Percentiles rank a stretch among this genome's conserved stretches.
Evolutionary conservation across 1,140 invertebrate genomes (phyloP).

Genomic region (Drosophila ogumai): DNA sequence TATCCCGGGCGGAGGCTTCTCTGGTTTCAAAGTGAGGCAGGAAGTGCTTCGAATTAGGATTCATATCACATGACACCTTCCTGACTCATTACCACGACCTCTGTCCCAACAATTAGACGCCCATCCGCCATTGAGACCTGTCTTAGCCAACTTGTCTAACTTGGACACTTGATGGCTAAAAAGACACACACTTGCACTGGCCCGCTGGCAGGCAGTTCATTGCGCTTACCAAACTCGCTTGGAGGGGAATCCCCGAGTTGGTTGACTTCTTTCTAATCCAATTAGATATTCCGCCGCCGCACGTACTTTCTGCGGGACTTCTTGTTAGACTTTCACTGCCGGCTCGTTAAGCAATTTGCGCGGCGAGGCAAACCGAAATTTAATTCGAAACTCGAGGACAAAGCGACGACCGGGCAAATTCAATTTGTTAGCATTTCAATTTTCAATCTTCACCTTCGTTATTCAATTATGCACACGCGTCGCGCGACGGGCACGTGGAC

Average conservation of each 20-base stretch:
- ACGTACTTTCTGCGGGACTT: conserved; percentile 54
- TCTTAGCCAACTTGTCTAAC: conserved; percentile 11
- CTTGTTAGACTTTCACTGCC: conserved; percentile 56
- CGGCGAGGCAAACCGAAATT: conserved; percentile 37
- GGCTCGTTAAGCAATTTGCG: conserved; percentile 73
- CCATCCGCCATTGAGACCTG: conserved; percentile 26
- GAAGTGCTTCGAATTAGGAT: conserved; percentile 57
- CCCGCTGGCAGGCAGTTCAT: conserved; percentile 55
- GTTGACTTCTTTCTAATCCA: conserved; percentile 80
- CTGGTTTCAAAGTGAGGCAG: conserved; percentile 33
- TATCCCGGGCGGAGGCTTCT: conserved; percentile 21
- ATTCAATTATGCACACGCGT: conserved; percentile 72
- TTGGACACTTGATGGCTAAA: conserved; percentile 44
- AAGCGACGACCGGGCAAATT: conserved; percentile 56
- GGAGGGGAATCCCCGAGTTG: conserved; percentile 39
- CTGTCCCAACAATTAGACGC: conserved; percentile 40
- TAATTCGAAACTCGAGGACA: conserved; percentile 45
- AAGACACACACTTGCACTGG: conserved; percentile 35
- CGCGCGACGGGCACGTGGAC: conserved; percentile 8
- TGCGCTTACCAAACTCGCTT: conserved; percentile 58
- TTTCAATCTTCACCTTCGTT: conserved; percentile 83
- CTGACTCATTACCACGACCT: conserved; percentile 57
- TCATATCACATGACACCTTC: conserved; percentile 70
- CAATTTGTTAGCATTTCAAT: conserved; percentile 82
- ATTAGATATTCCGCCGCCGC: conserved; percentile 69